Evolutionary conservation across 1,140 invertebrate species (phyloP).

Genomic region (Ptiloglossa arizonensis): DNA sequence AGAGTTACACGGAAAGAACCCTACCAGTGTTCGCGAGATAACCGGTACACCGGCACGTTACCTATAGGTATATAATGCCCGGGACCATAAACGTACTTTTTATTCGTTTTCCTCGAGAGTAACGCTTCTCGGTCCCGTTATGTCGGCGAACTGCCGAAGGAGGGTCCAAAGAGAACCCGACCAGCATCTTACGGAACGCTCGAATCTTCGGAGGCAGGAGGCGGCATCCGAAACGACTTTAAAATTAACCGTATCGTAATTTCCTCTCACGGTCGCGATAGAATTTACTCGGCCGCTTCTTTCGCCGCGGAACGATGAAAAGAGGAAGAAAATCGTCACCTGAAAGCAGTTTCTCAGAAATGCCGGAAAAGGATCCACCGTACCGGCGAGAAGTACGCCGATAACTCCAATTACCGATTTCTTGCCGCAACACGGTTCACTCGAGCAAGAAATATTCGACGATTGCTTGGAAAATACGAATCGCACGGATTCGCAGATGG

Average conservation of each 20-base stretch:
- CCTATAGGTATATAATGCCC: slow-evolving; percentile 62
- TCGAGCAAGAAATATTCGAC: not conserved
- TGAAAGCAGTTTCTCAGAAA: not conserved
- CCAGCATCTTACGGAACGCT: slow-evolving; percentile 52
- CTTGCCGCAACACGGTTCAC: not conserved
- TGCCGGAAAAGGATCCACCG: too few species aligned
- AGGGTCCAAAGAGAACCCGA: slow-evolving; percentile 59
- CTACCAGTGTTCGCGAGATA: slow-evolving; percentile 58
- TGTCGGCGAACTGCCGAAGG: slow-evolving; percentile 59
- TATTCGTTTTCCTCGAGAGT: slow-evolving; percentile 60
- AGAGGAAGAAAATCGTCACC: not conserved
- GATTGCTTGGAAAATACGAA: not conserved
- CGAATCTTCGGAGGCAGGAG: slow-evolving; percentile 39
- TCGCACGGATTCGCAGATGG: too few species aligned
- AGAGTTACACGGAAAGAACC: slow-evolving; percentile 45
- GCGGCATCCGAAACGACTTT: slow-evolving; percentile 29
- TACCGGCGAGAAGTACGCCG: not conserved
- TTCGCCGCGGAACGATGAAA: not conserved
- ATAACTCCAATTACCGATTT: too few species aligned
- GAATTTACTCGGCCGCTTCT: not conserved
- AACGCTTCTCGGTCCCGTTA: slow-evolving; percentile 64
- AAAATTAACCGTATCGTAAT: slow-evolving; percentile 48
- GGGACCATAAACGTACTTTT: slow-evolving; percentile 65
- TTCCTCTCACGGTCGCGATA: slow-evolving; percentile 1
- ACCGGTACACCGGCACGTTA: slow-evolving; percentile 60